Base-by-base conservation (phyloP, 2,113 vertebrate species). In the Fulmarus glacialis region DNA sequence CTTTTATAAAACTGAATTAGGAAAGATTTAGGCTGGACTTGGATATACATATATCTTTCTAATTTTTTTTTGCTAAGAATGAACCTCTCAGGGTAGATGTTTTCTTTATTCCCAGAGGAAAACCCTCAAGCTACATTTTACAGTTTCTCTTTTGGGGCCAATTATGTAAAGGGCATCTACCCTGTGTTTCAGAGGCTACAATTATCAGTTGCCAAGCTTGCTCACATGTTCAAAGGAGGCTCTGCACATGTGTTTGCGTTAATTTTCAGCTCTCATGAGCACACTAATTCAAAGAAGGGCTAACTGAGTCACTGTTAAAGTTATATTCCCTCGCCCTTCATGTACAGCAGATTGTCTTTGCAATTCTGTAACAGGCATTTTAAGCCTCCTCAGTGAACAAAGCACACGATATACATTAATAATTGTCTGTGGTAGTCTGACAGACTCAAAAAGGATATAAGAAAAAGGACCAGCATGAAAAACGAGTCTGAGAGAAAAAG, bases 131-230 rank as follows among this genome's bases (percentile, higher is more conserved):
- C 26, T 84, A 29, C 55, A 58, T 93, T 72, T 58, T 89, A n/a
- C 60, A 75, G 36, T 70, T 91, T 94, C 45, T 91, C 87, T 95
- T 79, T 18, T 40, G 87, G 86, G 97, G 43, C 95, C 81, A 96
- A 93, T 97, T 98, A 96, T 48, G 80, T 83, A 87, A 93, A 83
- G 96, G 71, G 32, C 82, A 94, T 83, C 82, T 96, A 92, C 56
- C 48, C 47, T 87, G 27, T 27, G 38, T 95, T 95, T 82, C 66
- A 95, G 53, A 93, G 75, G 56, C 77, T 77, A 55, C 58, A 55
- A 78, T 79, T 74, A 34, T 63, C 58, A 43, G 60, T 93, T 95
- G 30, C 86, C 87, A 91, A 45, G 63, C 48, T 96, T 93, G 72
- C 89, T 87, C 82, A 45, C 63, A 59, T 67, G 68, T 60, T 83